Conservation (phyloP, 2,797 vertebrate genomes). For the Myotis planiceps region DNA sequence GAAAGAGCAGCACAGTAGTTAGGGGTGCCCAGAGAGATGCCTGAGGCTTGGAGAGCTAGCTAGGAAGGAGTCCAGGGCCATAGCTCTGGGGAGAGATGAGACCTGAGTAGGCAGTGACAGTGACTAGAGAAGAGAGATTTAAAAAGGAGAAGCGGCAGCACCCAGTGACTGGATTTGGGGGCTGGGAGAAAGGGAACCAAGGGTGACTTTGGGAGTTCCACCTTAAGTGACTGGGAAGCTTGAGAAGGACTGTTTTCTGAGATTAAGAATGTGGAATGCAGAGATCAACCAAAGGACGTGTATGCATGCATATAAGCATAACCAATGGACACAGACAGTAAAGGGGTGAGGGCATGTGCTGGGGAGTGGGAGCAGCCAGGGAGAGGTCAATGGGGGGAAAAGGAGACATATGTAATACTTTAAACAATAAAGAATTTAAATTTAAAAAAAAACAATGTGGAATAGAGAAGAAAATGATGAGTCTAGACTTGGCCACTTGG, state of each 20-base stretch:
- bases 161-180: not conserved
- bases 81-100: not conserved
- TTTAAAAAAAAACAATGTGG: not conserved
- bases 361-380: too few relatives aligned
- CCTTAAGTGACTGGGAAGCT: not conserved
- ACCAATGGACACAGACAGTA: too few relatives aligned
- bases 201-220: not conserved
- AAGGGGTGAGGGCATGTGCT: too few relatives aligned
- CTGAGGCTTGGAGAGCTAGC: not conserved
- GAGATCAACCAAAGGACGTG: too few relatives aligned
- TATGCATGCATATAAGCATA: too few relatives aligned
- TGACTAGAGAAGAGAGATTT: too few relatives aligned
- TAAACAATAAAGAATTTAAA: too few relatives aligned
- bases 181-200: not conserved
- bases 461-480: not conserved
- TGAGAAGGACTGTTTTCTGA: not conserved
- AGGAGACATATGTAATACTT: too few relatives aligned
- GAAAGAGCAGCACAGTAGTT: not conserved
- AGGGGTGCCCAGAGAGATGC: not conserved
- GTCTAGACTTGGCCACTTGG: not conserved
- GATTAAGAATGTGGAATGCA: not conserved
- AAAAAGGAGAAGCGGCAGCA: not conserved
- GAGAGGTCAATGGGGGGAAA: too few relatives aligned
- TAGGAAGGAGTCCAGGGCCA: not conserved
- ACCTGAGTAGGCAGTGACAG: not conserved